Conservation (phyloP, 2,113 vertebrate genomes). For the Procapra przewalskii region DNA sequence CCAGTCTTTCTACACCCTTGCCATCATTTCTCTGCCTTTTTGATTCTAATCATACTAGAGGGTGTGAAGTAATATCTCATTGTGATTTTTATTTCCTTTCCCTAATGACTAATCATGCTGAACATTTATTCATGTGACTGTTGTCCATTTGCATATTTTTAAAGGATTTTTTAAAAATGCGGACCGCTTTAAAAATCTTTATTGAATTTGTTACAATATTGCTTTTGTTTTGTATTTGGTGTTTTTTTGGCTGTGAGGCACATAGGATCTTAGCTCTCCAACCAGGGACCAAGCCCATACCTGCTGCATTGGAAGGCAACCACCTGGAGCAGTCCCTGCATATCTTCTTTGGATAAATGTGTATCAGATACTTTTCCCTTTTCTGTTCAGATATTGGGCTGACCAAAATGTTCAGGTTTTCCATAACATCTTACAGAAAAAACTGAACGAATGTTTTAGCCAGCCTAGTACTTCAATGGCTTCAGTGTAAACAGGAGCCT, state of each 20-base stretch:
- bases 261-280: background rate
- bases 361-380: background rate
- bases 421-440: background rate
- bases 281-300: background rate
- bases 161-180: background rate
- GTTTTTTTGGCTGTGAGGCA: background rate
- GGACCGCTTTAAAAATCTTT: background rate
- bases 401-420: background rate
- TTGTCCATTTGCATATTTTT: background rate
- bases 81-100: background rate
- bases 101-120: background rate
- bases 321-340: background rate
- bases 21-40: background rate
- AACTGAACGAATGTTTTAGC: background rate
- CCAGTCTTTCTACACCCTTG: background rate
- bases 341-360: background rate
- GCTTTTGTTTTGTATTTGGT: background rate
- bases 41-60: background rate
- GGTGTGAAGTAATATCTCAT: background rate
- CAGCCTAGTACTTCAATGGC: background rate
- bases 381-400: background rate
- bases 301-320: background rate
- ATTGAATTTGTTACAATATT: background rate
- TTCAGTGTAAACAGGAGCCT: background rate
- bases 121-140: background rate